These are phyloP conservation scores for Nicator chloris DNA, from an alignment of 2,113 vertebrate species.

Conservation along the genomic window DNA sequence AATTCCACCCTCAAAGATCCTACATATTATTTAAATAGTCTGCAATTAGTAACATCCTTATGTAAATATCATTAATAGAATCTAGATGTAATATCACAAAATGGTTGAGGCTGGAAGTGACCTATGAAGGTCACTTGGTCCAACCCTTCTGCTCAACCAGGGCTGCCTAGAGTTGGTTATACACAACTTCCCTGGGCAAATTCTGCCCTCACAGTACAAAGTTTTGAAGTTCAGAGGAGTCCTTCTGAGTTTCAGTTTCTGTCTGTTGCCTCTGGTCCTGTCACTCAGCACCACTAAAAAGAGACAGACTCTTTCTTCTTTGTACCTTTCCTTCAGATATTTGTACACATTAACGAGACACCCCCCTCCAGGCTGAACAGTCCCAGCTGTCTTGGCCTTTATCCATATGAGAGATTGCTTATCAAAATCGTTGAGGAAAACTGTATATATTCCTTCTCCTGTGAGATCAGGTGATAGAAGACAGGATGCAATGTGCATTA, in stretches of 20 bases:
- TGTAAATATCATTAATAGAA: not conserved
- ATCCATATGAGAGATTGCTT: not conserved
- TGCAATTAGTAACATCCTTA: not conserved
- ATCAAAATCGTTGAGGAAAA: not conserved
- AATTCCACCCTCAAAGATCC: not conserved
- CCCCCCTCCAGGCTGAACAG: not conserved
- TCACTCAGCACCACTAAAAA: not conserved
- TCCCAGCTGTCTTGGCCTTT: not conserved
- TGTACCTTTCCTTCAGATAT: not conserved
- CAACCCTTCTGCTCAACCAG: not conserved
- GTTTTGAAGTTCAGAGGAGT: not conserved
- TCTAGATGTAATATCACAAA: not conserved
- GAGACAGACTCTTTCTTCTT: not conserved
- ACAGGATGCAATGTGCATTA: not conserved
- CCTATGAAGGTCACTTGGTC: not conserved
- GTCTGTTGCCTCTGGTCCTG: not conserved
- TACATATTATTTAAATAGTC: not conserved
- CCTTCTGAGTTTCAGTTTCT: not conserved
- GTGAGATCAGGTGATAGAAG: not conserved
- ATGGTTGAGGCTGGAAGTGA: not conserved
- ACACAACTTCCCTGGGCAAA: not conserved
- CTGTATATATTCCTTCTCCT: not conserved
- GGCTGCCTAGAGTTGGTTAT: not conserved
- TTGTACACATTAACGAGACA: not conserved
- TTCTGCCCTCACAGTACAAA: not conserved